Evolutionary conservation across 2,113 vertebrate species (phyloP).

Genomic region (Illadopsis cleaveri): DNA sequence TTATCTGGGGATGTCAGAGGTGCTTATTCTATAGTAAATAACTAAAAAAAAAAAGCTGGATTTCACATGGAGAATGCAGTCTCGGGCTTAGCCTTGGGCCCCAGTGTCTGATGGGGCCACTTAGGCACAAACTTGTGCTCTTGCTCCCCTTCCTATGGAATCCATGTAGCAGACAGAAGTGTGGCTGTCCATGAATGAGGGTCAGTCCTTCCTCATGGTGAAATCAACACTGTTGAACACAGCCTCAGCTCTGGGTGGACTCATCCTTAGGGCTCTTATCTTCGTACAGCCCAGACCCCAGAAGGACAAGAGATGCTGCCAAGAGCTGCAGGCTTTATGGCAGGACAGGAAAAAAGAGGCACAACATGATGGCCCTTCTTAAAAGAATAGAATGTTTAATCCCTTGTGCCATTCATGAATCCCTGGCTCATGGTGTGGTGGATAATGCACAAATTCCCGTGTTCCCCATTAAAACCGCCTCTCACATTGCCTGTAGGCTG

Average conservation of each 20-base stretch:
- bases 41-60: background rate
- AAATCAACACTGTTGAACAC: background rate
- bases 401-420: background rate
- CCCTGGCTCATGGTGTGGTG: fast-evolving
- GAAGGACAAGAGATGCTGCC: background rate
- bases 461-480: background rate
- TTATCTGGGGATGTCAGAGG: background rate
- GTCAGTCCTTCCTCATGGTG: background rate
- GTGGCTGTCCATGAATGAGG: background rate
- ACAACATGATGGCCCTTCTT: background rate
- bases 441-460: background rate
- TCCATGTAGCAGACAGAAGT: background rate
- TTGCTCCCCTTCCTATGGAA: background rate
- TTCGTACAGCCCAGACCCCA: background rate
- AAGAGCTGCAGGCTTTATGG: background rate
- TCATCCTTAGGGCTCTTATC: background rate
- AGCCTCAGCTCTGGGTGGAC: background rate
- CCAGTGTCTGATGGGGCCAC: background rate
- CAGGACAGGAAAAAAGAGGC: background rate
- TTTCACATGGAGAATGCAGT: background rate
- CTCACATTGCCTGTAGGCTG: background rate
- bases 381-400: background rate
- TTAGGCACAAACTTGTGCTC: background rate
- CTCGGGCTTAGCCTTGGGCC: background rate
- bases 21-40: background rate